phyloP scores from a whole-genome alignment of 2,113 vertebrate genomes.

The Orcinus orca region DNA sequence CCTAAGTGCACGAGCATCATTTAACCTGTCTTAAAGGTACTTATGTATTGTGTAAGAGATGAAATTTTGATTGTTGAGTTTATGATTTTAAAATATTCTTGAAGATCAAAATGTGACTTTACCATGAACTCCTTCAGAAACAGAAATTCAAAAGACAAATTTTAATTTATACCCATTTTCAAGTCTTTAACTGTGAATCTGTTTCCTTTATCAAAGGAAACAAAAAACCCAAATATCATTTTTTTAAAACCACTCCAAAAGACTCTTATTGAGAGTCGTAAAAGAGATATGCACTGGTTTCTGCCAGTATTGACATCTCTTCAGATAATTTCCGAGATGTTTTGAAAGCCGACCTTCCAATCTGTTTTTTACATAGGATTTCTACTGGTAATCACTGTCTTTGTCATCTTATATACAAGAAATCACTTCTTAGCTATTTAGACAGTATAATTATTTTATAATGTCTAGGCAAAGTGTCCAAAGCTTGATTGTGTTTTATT shows the following conservation, averaged over 20 bases:
- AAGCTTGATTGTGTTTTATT: background rate
- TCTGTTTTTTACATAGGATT: background rate
- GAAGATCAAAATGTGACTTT: background rate
- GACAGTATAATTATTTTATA: background rate
- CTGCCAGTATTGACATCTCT: background rate
- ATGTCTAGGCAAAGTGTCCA: background rate
- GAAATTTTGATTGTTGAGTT: background rate
- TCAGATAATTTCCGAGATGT: background rate
- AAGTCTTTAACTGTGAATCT: background rate
- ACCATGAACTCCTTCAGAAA: background rate
- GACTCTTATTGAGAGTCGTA: background rate
- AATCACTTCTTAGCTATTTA: slow-evolving; percentile 27
- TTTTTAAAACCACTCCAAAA: background rate
- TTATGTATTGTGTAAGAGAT: background rate
- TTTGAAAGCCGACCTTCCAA: background rate
- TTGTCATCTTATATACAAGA: background rate
- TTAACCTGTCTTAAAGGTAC: background rate
- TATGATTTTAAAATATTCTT: slow-evolving; percentile 3
- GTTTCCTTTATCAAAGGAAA: background rate
- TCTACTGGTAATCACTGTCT: background rate
- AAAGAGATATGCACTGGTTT: background rate
- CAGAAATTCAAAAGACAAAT: background rate
- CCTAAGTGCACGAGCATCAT: background rate
- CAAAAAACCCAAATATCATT: background rate
- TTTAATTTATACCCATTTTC: background rate